phyloP scores from a whole-genome alignment of 2,888 invertebrate genomes.

The Nomada hirtipes region DNA sequence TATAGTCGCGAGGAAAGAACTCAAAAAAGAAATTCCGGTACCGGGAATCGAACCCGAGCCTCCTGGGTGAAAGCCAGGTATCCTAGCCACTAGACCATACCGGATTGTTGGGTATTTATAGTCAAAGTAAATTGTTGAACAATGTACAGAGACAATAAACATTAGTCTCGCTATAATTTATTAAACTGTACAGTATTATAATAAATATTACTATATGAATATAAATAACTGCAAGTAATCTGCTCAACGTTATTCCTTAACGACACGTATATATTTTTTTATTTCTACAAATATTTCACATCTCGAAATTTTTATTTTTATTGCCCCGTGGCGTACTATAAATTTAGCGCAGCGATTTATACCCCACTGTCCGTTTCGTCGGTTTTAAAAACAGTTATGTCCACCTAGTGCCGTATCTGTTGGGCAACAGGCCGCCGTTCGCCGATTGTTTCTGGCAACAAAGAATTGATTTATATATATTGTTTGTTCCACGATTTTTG shows the following conservation, averaged over 20 bases:
- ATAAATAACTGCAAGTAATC: not conserved
- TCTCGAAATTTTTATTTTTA: not conserved
- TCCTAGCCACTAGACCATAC: constrained; percentile 88
- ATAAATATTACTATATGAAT: not conserved
- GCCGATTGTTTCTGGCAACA: constrained; percentile 55
- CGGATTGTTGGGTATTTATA: constrained; percentile 78
- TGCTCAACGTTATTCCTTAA: too few species aligned
- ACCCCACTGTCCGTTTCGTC: constrained; percentile 26
- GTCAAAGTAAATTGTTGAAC: fast-evolving
- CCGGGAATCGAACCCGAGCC: constrained; percentile 85
- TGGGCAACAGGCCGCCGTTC: constrained; percentile 18
- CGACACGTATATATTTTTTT: not conserved
- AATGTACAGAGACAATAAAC: fast-evolving
- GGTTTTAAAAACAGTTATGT: constrained; percentile 45
- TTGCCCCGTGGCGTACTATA: constrained; percentile 5
- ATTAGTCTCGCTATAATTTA: not conserved
- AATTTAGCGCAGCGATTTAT: constrained; percentile 39
- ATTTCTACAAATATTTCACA: not conserved
- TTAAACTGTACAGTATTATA: not conserved
- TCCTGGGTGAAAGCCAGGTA: constrained; percentile 88
- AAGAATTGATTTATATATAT: constrained; percentile 46
- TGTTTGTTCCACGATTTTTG: not conserved
- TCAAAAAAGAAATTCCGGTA: constrained; percentile 66
- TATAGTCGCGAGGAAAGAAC: not conserved
- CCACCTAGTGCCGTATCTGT: constrained; percentile 37